Conservation (phyloP, 2,113 vertebrate genomes). For the Halcyon malimbica region DNA sequence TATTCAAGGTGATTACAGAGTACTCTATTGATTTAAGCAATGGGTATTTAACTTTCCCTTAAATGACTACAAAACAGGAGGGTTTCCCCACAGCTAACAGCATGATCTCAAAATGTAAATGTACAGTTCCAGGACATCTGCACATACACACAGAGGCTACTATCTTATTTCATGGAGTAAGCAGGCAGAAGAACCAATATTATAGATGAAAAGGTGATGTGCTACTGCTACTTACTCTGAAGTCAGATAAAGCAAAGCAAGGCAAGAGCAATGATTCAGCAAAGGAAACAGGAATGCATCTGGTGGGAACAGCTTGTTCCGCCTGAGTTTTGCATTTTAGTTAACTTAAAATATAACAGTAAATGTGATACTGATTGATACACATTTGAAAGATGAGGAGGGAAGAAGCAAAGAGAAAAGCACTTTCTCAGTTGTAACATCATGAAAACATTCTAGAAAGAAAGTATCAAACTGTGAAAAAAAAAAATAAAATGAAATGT, state of each 20-base stretch:
- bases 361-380: neutral
- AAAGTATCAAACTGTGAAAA: neutral
- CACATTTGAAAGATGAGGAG: neutral
- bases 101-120: neutral
- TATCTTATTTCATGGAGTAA: neutral
- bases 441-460: neutral
- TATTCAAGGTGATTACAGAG: conserved; percentile 45
- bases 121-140: neutral
- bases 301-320: neutral
- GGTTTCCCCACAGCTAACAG: neutral
- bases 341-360: neutral
- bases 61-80: neutral
- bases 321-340: neutral
- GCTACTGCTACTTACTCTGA: neutral
- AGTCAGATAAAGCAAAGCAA: neutral
- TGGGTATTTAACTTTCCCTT: neutral
- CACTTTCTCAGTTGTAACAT: neutral
- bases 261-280: neutral
- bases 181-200: neutral
- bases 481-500: neutral
- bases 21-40: neutral
- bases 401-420: neutral
- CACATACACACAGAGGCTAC: neutral
- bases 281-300: neutral
- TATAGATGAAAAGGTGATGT: neutral